Evolutionary conservation across 2,797 vertebrate genomes (phyloP).

Genomic region (Danio kyathit): DNA sequence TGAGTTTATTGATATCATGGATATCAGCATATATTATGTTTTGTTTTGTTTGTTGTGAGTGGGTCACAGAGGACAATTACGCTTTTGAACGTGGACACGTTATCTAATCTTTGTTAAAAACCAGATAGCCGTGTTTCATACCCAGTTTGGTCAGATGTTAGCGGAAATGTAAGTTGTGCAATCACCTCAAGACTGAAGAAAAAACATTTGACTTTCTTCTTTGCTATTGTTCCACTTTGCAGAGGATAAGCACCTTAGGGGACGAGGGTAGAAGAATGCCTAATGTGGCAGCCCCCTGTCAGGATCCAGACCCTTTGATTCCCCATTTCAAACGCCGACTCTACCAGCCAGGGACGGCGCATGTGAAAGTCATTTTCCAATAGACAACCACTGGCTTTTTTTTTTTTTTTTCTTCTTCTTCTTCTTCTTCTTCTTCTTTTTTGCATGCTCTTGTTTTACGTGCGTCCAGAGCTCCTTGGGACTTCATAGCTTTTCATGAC

Average conservation of each 20-base stretch:
- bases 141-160: conserved; percentile 42
- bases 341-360: conserved; percentile 62
- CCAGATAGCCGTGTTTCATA: neutral
- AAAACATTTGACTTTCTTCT: conserved; percentile 63
- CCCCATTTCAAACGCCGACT: conserved; percentile 66
- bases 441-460: conserved; percentile 51
- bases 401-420: neutral
- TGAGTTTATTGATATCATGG: too few species aligned
- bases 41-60: too few species aligned
- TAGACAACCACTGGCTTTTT: conserved; percentile 58
- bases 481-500: conserved; percentile 48
- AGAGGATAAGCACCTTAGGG: conserved; percentile 70
- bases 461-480: conserved; percentile 52
- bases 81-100: too few species aligned
- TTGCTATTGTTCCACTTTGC: conserved; percentile 67
- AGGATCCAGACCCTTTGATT: conserved; percentile 74
- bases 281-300: conserved; percentile 71
- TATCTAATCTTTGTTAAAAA: neutral
- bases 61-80: neutral
- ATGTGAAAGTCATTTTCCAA: conserved; percentile 76
- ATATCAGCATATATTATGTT: too few species aligned
- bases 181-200: conserved; percentile 45
- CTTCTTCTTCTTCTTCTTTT: conserved; percentile 16
- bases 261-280: conserved; percentile 72
- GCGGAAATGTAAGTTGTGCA: conserved; percentile 41